Evolutionary conservation across 2,797 vertebrate species (phyloP).

Genomic region (Pelodytes ibericus): DNA sequence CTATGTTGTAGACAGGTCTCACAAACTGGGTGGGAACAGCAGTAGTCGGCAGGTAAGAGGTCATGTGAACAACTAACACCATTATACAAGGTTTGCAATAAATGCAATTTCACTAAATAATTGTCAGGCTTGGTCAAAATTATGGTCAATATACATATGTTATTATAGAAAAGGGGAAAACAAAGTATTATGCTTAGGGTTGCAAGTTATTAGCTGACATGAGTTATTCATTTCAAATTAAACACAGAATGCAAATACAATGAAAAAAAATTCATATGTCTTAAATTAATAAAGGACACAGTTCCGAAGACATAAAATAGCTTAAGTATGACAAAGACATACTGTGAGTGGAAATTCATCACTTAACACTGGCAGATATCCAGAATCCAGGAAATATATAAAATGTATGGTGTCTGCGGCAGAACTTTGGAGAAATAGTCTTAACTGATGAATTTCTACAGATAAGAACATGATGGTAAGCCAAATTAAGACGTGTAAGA

Average conservation of each 20-base stretch:
- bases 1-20: no score
- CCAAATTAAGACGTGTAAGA: slow-evolving; percentile 27
- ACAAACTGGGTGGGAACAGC: no score
- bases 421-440: slow-evolving; percentile 32
- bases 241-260: slow-evolving; percentile 29
- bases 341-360: slow-evolving; percentile 47
- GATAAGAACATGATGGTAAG: slow-evolving; percentile 33
- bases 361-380: slow-evolving; percentile 38
- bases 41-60: no score
- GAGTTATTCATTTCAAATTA: no score
- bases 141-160: no score
- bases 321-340: slow-evolving; percentile 52
- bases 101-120: no score
- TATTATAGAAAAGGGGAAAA: no score
- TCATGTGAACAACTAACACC: no score
- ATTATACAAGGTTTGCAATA: no score
- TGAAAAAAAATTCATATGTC: slow-evolving; percentile 36
- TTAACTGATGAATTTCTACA: slow-evolving; percentile 35
- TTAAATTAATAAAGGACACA: slow-evolving; percentile 48
- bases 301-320: slow-evolving; percentile 53
- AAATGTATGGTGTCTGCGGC: slow-evolving; percentile 39
- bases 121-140: no score
- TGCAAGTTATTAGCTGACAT: no score
- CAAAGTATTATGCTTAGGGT: no score
- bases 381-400: slow-evolving; percentile 27